Evolutionary conservation across 2,113 vertebrate genomes (phyloP), one percentile per base, ranked within the genome.

Genomic region (Mormyrus lacerda): DNA sequence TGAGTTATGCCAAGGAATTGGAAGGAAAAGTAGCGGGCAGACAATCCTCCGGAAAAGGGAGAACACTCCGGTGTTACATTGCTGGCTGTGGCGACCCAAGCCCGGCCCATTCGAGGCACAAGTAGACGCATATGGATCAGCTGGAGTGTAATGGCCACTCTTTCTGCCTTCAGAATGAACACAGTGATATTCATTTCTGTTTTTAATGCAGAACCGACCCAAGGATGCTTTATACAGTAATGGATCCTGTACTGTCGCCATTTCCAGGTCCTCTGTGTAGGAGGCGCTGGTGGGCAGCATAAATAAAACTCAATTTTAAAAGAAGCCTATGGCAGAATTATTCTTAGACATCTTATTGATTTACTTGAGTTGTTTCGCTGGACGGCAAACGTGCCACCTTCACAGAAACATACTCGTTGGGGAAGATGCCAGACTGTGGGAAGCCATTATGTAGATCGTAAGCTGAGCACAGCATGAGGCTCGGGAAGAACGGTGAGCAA

Each of bases 281-380:
- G 82, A 27, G 82, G 44, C 9, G 0, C 44, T 47, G 39, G 42
- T 84, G 44, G 10, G 82, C 82, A 84, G 39, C 19, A 84, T 84
- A 47, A 82, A 10, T 47, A 47, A 84, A 84, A 84, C 21, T 1
- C 44, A 69, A 69, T 1, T 82, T 39, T 82, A 24, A 42, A 9
- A 17, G 42, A 82, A 82, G 15, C 76, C 7, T 11, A 21, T 44
- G 15, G 42, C 76, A 82, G 19, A 47, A 45, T n/a, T 84, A 84
- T 84, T 84, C 44, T 84, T 84, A 47, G 82, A 45, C 39, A 45
- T 84, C 19, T 84, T 47, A 84, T 84, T 84, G 82, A 84, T 84
- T 84, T 84, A 84, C 82, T 84, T 47, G 44, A 19, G 39, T n/a
- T 45, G 82, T 45, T 84, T 84, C 47, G 82, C 44, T 44, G 82